phyloP scores from a whole-genome alignment of 2,113 vertebrate genomes.

The Sardina pilchardus region DNA sequence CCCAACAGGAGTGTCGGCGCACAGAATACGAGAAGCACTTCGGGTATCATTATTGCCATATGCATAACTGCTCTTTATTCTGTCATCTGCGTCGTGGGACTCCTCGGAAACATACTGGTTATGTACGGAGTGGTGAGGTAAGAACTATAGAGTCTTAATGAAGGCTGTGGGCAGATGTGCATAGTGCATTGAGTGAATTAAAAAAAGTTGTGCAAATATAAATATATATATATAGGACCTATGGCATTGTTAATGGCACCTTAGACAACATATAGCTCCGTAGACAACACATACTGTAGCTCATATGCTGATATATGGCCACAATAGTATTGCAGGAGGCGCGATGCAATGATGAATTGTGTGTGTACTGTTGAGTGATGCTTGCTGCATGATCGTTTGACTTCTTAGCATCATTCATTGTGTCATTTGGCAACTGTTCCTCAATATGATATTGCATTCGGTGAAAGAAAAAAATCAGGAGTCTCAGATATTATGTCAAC shows the following conservation, averaged over 20 bases:
- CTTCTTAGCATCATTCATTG: background rate
- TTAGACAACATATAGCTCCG: background rate
- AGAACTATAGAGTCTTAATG: slow-evolving; percentile 46
- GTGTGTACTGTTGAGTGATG: background rate
- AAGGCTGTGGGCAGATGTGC: background rate
- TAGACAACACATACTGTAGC: too few species aligned
- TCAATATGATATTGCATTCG: background rate
- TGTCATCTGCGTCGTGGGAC: slow-evolving; percentile 88
- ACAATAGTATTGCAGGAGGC: background rate
- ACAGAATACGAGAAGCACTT: slow-evolving; percentile 58
- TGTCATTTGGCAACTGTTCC: background rate
- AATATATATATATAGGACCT: background rate
- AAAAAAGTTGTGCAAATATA: background rate
- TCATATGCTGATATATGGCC: background rate
- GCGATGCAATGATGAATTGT: background rate
- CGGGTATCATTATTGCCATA: slow-evolving; percentile 80
- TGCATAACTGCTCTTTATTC: slow-evolving; percentile 92
- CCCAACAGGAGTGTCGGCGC: slow-evolving; percentile 65
- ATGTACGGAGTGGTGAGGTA: slow-evolving; percentile 97
- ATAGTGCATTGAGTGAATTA: background rate
- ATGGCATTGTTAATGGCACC: background rate
- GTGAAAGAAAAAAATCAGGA: too few species aligned
- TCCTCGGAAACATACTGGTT: slow-evolving; percentile 90
- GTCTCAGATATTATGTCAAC: background rate
- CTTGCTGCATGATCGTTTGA: background rate